Base-by-base conservation (phyloP, 2,888 invertebrate genomes). In the Meandrusa payeni region DNA sequence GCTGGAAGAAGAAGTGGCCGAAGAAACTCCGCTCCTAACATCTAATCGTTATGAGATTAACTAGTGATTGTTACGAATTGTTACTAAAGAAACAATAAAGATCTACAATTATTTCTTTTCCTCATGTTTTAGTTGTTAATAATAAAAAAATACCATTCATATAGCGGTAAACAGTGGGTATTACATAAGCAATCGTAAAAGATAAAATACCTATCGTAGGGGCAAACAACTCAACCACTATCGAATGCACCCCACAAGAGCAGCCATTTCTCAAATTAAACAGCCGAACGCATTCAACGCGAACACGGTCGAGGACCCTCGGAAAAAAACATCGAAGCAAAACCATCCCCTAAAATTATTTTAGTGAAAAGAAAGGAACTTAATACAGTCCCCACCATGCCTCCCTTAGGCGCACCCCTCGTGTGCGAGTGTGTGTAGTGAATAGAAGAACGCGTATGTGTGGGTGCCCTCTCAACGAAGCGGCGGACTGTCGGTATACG, bases 321-420 rank as follows among this genome's bases (percentile, higher is more conserved):
- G 39, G 65, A 70, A 80, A 85, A 83, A 81, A 85, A 86, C 80
- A 83, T 81, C 76, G 74, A 80, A 86, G 82, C 83, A 82, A 76
- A 86, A 79, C 80, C 83, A 81, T 74, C 87, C 86, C 87, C 83
- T 82, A 85, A 87, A 87, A 87, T 86, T 81, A 87, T 87, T 86
- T 86, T 86, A 87, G 86, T 85, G 86, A 82, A 87, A 87, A 86
- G 86, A 87, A 87, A 83, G 85, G 81, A 86, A 86, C 86, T 86
- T 87, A 86, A 87, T 87, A 87, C 86, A 86, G 77, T 80, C 85
- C 86, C 86, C 83, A 79, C 82, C 75, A 68, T 64, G 65, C 74
- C 76, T 67, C 76, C 74, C 69, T 59, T 51, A 54, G 76, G 68
- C 82, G 79, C 85, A 79, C 83, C 85, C 83, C 80, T 76, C 47